Evolutionary conservation across 2,888 invertebrate species (phyloP), one percentile per base, ranked within the genome.

Genomic region (Drosophila fungiperda): DNA sequence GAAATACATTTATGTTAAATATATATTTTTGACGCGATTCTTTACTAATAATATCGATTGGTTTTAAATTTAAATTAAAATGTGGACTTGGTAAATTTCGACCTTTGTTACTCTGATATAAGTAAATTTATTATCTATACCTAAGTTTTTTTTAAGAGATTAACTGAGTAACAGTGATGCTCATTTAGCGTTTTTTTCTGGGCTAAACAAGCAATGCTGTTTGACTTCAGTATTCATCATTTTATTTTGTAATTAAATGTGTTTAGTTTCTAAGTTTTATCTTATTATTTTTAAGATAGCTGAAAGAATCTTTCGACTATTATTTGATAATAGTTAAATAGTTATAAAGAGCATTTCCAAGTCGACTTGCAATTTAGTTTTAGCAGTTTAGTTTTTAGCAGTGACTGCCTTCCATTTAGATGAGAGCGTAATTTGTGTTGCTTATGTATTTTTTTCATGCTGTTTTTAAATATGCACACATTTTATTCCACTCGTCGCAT

Each of bases 341-440:
- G 7, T 9, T 1, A 0, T 35, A 23, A n/a, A 74, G 76, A 17
- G 76, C 29, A 74, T 64, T 48, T 17, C 0, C 15, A 1, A 7
- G n/a, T 12, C 32, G 33, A 42, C 26, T 20, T 36, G 45, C 15
- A 8, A 45, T 8, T 4, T 1, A 8, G 7, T 15, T 23, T 23
- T 6, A 29, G 29, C 29, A 29, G 29, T 29, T 29, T 45, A 15
- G 32, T 58, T 40, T 17, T 54, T 48, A 54, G 50, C 45, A 2
- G 2, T 8, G 45, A 23, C 55, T 45, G 49, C 29, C 49, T 78
- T 61, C 65, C 79, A 73, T 80, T 80, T 73, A 62, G 70, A 57
- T 77, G 50, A 69, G 52, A 73, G 72, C 68, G 26, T 64, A 79
- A 80, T 73, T 79, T 70, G 59, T 38, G 63, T 53, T 70, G 48